These are phyloP conservation scores for Chiridota heheva DNA, from an alignment of 35 echinoderm and acorn worm species.

Conservation along the genomic window DNA sequence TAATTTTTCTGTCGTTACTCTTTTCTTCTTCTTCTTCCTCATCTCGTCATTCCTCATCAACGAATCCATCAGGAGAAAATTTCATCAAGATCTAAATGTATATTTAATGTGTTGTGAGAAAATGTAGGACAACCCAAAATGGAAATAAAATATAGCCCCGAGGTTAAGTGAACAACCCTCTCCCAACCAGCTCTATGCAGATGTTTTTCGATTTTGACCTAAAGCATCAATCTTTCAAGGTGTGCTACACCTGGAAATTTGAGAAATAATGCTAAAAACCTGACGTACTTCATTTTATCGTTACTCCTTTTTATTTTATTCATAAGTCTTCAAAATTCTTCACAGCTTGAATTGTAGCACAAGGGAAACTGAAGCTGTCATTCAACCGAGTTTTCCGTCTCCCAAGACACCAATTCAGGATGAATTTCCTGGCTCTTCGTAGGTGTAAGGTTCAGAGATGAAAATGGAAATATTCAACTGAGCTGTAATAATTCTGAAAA, in stretches of 20 bases:
- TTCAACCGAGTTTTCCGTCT: conserved; percentile 54
- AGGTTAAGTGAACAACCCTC: conserved; percentile 43
- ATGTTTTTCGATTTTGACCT: conserved; percentile 61
- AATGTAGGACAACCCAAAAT: conserved; percentile 54
- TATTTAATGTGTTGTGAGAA: conserved; percentile 23
- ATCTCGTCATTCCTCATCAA: conserved; percentile 7
- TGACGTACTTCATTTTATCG: conserved; percentile 57
- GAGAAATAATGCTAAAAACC: conserved; percentile 55
- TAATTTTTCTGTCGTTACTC: conserved; percentile 26
- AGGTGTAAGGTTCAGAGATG: conserved; percentile 52
- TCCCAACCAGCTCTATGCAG: conserved; percentile 44
- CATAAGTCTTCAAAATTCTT: conserved; percentile 45
- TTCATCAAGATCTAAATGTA: conserved; percentile 27
- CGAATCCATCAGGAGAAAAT: conserved; percentile 21
- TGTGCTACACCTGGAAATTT: conserved; percentile 62
- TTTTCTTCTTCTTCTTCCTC: not conserved
- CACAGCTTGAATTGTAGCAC: conserved; percentile 15
- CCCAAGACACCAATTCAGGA: conserved; percentile 47
- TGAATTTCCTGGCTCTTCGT: conserved; percentile 31
- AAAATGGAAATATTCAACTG: conserved; percentile 56
- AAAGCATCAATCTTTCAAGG: conserved; percentile 58
- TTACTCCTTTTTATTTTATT: too few species aligned
- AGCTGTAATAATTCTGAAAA: conserved; percentile 48
- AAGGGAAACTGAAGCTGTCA: conserved; percentile 37
- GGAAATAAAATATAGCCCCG: conserved; percentile 50